Percentiles rank a stretch among this genome's conserved stretches.
phyloP scores from a whole-genome alignment of 2,797 vertebrate genomes.

The Argentina silus region DNA sequence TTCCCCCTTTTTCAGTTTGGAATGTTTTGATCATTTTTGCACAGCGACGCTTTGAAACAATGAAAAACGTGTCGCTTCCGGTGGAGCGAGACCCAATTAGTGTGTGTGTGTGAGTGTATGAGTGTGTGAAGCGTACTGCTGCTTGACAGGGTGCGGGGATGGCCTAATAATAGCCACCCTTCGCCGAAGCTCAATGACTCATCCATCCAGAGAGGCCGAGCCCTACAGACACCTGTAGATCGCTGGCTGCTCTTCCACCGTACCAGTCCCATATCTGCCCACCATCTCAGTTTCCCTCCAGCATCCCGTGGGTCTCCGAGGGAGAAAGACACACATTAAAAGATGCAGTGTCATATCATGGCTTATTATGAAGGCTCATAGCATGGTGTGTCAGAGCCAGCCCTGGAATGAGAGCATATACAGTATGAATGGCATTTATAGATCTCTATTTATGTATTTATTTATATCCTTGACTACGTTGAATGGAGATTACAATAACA shows the following conservation, averaged over 20 bases:
- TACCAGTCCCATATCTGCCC: constrained; percentile 4
- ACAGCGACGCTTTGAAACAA: constrained; percentile 8
- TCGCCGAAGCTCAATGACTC: neutral
- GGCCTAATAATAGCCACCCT: neutral
- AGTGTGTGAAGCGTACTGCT: constrained; percentile 1
- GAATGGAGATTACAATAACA: neutral
- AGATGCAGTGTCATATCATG: constrained; percentile 32
- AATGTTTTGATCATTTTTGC: constrained; percentile 30
- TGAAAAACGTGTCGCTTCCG: too few species aligned
- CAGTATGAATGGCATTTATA: constrained; percentile 25
- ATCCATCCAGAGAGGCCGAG: too few species aligned
- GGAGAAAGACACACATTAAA: constrained; percentile 32
- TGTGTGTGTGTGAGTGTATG: too few species aligned
- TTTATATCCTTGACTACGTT: neutral
- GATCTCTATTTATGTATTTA: too few species aligned
- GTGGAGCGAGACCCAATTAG: neutral
- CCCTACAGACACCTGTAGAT: too few species aligned
- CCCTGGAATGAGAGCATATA: constrained; percentile 20
- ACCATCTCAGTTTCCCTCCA: constrained; percentile 43
- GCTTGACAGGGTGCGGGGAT: neutral
- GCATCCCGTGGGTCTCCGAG: constrained; percentile 24
- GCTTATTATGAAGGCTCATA: constrained; percentile 50
- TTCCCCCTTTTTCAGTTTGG: constrained; percentile 15
- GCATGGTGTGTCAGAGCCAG: constrained; percentile 57
- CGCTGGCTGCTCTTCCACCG: too few species aligned